Evolutionary conservation across 1,140 invertebrate genomes (phyloP).

Genomic region (Leptinotarsa lineolata): DNA sequence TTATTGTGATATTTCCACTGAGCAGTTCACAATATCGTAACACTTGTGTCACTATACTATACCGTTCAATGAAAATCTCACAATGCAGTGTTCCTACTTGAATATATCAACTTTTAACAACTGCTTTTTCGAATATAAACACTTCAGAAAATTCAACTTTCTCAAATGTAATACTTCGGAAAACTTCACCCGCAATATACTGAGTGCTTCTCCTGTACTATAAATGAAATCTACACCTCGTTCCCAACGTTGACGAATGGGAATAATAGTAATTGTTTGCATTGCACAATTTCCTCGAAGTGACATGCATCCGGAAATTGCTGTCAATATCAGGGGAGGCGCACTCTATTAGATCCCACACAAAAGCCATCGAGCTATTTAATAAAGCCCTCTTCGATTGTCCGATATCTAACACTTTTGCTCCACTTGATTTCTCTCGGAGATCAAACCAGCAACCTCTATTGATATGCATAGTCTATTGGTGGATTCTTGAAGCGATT

Average conservation of each 20-base stretch:
- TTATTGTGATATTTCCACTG: no score
- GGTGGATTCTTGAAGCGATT: slow-evolving; percentile 26
- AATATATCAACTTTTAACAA: no score
- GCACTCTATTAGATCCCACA: slow-evolving; percentile 46
- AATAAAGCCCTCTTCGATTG: slow-evolving; percentile 50
- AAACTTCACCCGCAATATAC: no score
- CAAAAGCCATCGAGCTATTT: slow-evolving; percentile 50
- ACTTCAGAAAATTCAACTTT: no score
- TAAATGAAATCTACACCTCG: neutral
- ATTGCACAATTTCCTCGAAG: slow-evolving; percentile 49
- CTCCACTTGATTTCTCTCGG: slow-evolving; percentile 39
- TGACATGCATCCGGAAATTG: slow-evolving; percentile 53
- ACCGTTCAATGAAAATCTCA: no score
- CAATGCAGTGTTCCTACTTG: no score
- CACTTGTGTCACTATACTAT: no score
- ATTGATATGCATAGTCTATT: slow-evolving; percentile 48
- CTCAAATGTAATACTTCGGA: no score
- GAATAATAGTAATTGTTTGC: slow-evolving; percentile 47
- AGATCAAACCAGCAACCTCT: slow-evolving; percentile 35
- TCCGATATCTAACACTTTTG: slow-evolving; percentile 41
- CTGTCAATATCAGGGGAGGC: slow-evolving; percentile 48
- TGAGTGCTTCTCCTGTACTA: neutral
- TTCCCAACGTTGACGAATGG: slow-evolving; percentile 41
- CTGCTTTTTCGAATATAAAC: no score
- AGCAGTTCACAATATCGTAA: no score